A percentile compares a stretch with the other conserved stretches of the same genome.
These are phyloP conservation scores for Leucoma salicis DNA, from an alignment of 2,888 invertebrate species.

Conservation along the genomic window DNA sequence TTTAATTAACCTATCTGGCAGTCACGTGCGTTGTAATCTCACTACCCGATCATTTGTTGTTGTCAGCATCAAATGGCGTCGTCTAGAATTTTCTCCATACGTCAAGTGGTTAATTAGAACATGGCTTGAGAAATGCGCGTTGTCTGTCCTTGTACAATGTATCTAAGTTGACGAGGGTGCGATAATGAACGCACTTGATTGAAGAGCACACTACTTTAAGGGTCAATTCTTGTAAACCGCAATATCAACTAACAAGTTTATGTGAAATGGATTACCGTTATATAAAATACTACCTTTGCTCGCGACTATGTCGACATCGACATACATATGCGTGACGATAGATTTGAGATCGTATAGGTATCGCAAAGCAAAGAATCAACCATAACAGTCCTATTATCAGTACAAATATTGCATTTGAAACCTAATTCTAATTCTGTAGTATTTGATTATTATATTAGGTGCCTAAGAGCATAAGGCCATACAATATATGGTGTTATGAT, in stretches of 20 bases:
- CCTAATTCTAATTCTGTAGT: too few relatives aligned
- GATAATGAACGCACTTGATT: constrained; percentile 62
- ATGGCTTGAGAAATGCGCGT: constrained; percentile 59
- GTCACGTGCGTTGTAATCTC: neutral
- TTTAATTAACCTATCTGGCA: too few relatives aligned
- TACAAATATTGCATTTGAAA: too few relatives aligned
- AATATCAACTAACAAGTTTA: constrained; percentile 16
- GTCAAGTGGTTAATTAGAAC: constrained; percentile 59
- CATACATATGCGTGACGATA: too few relatives aligned
- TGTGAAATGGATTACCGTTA: constrained; percentile 7
- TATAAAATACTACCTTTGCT: too few relatives aligned
- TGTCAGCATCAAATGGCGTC: constrained; percentile 13
- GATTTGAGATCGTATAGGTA: too few relatives aligned
- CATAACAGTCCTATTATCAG: too few relatives aligned
- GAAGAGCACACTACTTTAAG: constrained; percentile 38
- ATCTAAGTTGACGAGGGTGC: constrained; percentile 54
- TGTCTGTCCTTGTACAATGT: constrained; percentile 47
- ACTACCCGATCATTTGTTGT: neutral
- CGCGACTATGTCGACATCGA: too few relatives aligned
- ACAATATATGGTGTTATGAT: too few relatives aligned
- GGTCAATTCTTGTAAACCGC: constrained; percentile 36
- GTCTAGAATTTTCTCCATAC: constrained; percentile 23
- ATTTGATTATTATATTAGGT: too few relatives aligned
- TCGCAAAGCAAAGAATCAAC: too few relatives aligned
- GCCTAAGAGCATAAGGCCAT: too few relatives aligned